Conservation (phyloP, 30 jellyfish, hydroid and myxozoan species). For the Nemopilema nomurai region DNA sequence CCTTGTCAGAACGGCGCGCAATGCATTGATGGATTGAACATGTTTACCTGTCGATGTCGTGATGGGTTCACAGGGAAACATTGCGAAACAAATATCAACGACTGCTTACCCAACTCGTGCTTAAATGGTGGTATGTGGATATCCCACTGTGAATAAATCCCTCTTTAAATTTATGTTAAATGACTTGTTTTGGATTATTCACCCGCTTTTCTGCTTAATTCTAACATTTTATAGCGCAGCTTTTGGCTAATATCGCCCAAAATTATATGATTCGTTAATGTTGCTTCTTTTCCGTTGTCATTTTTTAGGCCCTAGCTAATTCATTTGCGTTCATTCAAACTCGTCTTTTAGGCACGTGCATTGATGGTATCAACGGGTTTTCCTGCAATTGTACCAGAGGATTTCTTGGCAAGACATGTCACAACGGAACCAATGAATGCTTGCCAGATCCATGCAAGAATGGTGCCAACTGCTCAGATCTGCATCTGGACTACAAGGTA, state of each 20-base stretch:
- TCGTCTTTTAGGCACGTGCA: constrained; percentile 50
- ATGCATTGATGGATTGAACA: constrained; percentile 68
- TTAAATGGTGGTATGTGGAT: constrained; percentile 46
- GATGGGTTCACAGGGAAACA: constrained; percentile 78
- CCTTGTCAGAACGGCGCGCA: constrained; percentile 76
- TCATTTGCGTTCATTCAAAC: neutral
- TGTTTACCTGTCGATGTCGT: constrained; percentile 65
- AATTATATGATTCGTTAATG: too few species aligned
- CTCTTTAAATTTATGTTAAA: neutral
- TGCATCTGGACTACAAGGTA: constrained; percentile 59
- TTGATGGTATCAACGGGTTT: constrained; percentile 58
- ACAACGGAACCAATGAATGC: constrained; percentile 70
- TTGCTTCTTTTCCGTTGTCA: too few species aligned
- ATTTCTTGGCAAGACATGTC: constrained; percentile 67
- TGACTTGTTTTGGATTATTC: neutral
- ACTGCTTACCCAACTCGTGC: constrained; percentile 68
- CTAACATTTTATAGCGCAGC: too few species aligned
- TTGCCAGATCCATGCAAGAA: constrained; percentile 58
- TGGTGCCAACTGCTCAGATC: constrained; percentile 64
- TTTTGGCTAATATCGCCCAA: too few species aligned
- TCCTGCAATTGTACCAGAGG: constrained; percentile 61
- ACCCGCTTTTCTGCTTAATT: too few species aligned
- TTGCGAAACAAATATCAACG: constrained; percentile 78
- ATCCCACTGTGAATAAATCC: neutral
- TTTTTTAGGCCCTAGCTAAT: too few species aligned